Percentiles rank a stretch among this genome's conserved stretches.
These are phyloP conservation scores for Lasiurus cinereus DNA, from an alignment of 2,113 vertebrate species.

Conservation along the genomic window DNA sequence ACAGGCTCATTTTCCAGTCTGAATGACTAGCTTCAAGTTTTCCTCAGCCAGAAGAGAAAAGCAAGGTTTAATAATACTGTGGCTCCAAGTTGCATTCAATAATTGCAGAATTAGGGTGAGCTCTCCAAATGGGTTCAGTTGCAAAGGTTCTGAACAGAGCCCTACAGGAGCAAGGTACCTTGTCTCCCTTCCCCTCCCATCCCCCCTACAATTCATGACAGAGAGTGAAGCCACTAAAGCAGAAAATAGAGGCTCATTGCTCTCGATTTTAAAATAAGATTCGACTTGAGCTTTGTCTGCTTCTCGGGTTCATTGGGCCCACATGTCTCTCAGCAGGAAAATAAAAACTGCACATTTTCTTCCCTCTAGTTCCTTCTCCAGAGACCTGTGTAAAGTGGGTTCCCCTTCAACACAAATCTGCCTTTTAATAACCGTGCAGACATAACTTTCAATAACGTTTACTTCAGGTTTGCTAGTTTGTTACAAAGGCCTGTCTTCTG, in stretches of 20 bases:
- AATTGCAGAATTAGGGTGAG: neutral
- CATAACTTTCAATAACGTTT: slow-evolving; percentile 16
- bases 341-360: neutral
- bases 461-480: neutral
- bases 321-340: neutral
- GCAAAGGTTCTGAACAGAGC: neutral
- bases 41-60: neutral
- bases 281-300: neutral
- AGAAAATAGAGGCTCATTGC: neutral
- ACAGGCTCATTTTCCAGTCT: slow-evolving; percentile 11
- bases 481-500: slow-evolving; percentile 12
- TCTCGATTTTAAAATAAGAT: neutral
- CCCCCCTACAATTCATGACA: no score
- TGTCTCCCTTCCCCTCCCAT: rapidly evolving
- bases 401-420: neutral
- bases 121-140: neutral
- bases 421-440: neutral
- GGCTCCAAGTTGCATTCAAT: neutral
- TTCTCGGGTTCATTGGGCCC: neutral
- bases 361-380: neutral
- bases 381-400: neutral
- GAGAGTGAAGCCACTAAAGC: neutral
- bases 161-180: neutral
- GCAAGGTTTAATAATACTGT: neutral
- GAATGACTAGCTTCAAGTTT: slow-evolving; percentile 1